Percentiles rank a stretch among this genome's conserved stretches.
Conservation (phyloP, 2,113 vertebrate genomes). For the Lampris incognitus region DNA sequence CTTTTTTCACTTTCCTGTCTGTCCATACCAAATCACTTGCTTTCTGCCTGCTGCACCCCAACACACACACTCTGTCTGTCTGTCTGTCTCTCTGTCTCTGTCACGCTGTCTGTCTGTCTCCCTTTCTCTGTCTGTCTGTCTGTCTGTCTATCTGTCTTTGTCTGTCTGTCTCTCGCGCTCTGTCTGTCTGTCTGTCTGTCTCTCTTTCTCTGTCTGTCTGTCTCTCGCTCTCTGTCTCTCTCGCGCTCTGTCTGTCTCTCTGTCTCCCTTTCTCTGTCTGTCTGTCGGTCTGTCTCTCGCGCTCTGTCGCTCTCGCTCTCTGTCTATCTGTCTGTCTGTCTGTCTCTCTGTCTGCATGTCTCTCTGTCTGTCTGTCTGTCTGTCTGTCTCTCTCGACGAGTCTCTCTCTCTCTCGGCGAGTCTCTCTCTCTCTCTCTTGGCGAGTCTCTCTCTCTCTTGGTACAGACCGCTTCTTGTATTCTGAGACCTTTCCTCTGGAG, state of each 20-base stretch:
- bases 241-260: neutral
- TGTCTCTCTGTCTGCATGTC: slow-evolving; percentile 6
- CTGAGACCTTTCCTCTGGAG: slow-evolving; percentile 37
- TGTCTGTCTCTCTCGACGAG: neutral
- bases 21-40: too few relatives aligned
- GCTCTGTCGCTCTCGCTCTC: neutral
- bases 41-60: too few relatives aligned
- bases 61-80: too few relatives aligned
- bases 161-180: too few relatives aligned
- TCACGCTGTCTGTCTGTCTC: too few relatives aligned
- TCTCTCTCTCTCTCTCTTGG: slow-evolving; percentile 49
- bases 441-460: neutral
- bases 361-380: slow-evolving; percentile 46
- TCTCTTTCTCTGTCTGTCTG: neutral
- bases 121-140: too few relatives aligned
- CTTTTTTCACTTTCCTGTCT: too few relatives aligned
- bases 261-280: slow-evolving; percentile 32
- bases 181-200: too few relatives aligned
- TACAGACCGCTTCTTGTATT: slow-evolving; percentile 61
- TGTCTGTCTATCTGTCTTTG: too few relatives aligned
- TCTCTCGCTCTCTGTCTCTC: neutral
- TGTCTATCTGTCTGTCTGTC: slow-evolving; percentile 43
- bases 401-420: neutral
- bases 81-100: too few relatives aligned
- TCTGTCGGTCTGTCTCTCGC: neutral